Evolutionary conservation across 2,113 vertebrate species (phyloP), one percentile per base, ranked within the genome.

Genomic region (Vombatus ursinus): DNA sequence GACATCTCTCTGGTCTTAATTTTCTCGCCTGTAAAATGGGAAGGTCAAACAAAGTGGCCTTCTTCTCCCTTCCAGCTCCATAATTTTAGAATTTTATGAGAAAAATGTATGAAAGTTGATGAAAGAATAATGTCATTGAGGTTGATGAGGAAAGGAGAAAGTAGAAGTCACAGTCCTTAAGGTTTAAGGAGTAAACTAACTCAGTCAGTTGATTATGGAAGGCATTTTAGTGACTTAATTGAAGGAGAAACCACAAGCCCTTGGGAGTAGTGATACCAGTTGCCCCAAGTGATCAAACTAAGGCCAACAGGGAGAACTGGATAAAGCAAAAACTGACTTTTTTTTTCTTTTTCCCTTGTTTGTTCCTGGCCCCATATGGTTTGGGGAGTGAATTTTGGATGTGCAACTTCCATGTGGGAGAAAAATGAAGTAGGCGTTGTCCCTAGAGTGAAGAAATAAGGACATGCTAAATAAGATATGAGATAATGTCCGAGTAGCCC

Each of bases 391-490:
- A 91, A 84, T 57, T 97, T 92, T 68, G 48, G 84, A 96, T 77
- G 92, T 90, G 93, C 95, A 96, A 95, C 50, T 92, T 95, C 54
- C 92, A 95, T 47, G 4, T 92, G 93, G 44, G 84, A 93, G 25
- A 95, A 92, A 22, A 92, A 22, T 92, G 50, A 96, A 94, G 50
- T 93, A 89, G 47, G 54, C 52, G 50, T 96, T 95, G 93, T 97
- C 90, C 96, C 53, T 37, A 26, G 90, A 94, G 94, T 92, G 94
- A 95, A 96, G 95, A 95, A 84, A 49, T 50, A 95, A 96, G 93
- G 92, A 90, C 90, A 28, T 37, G 54, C 92, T 90, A 68, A 96
- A 93, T 51, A 91, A 95, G 94, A 92, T 51, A 49, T 3, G 53
- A 68, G 54, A 96, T 84, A 11, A 91, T 96, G 90, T 93, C 93